Base-by-base conservation (phyloP, 2,113 vertebrate species). In the Triplophysa dalaica region DNA sequence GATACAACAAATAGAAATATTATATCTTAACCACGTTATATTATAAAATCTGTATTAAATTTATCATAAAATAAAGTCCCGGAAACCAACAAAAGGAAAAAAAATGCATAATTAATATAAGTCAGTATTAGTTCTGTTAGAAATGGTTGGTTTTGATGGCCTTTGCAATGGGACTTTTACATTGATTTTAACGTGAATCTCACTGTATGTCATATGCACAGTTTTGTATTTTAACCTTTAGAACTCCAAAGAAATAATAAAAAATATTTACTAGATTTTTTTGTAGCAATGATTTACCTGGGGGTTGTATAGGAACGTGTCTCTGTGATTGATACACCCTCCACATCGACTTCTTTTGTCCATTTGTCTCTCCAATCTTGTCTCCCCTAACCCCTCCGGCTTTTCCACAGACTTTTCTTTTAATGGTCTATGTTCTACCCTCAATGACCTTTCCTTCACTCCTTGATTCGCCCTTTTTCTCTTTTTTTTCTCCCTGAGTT, bases 231-330 rank as follows among this genome's bases (percentile, higher is more conserved):
- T 38, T 6, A 38, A 38, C 33, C 33, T 38, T 38, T 38, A 38
- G 33, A 38, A 38, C 6, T 38, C 7, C 3, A 29, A 29, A 29
- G 29, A 29, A 29, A 29, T 48, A 13, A 2, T 50, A 14, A 14
- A 14, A 50, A 8, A 14, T 50, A 50, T 50, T 50, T 50, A 14
- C 13, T 4, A 50, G 48, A 50, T 13, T 50, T 50, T 58, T 17
- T 29, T 14, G 54, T 1, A 7, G 41, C 11, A 62, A 1, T 38
- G 24, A 14, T 38, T 2, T 60, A 94, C 94, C 93, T 94, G 94
- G 24, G 94, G 94, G 74, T 95, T 95, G 88, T 91, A 86, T 64
- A 95, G 89, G 88, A 94, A 94, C 8, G 92, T 93, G 61, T 93
- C 90, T 79, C 86, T 89, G 81, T 94, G 89, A 85, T 94, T 94